Evolutionary conservation across 2,113 vertebrate genomes (phyloP).

Genomic region (Notothenia rossii): DNA sequence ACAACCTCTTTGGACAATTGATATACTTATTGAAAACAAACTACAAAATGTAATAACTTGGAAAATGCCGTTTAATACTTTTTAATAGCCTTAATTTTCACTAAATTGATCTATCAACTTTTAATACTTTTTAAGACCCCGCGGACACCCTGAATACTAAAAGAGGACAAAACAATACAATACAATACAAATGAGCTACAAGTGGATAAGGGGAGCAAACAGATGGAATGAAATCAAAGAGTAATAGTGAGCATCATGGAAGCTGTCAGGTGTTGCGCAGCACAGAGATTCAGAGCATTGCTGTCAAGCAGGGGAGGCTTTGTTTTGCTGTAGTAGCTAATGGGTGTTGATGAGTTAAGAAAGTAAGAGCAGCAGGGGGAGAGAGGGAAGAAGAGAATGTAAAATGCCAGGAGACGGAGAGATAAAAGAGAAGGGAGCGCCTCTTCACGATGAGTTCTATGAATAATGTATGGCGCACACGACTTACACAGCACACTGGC

Average conservation of each 20-base stretch:
- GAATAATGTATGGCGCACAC: conserved; percentile 73
- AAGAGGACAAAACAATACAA: neutral
- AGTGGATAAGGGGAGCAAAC: neutral
- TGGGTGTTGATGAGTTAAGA: conserved; percentile 58
- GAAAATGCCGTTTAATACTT: no score
- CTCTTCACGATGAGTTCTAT: conserved; percentile 62
- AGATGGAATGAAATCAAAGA: conserved; percentile 3
- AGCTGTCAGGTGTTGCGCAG: conserved; percentile 7
- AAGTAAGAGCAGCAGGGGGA: neutral
- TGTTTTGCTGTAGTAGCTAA: conserved; percentile 38
- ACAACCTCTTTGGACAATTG: no score
- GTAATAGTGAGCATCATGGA: neutral
- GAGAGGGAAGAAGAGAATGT: conserved; percentile 7
- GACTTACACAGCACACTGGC: conserved; percentile 58
- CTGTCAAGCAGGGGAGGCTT: conserved; percentile 44
- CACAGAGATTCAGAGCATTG: conserved; percentile 3
- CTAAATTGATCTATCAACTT: no score
- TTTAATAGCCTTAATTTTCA: no score
- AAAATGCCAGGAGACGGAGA: conserved; percentile 61
- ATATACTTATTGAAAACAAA: no score
- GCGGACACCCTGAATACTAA: neutral
- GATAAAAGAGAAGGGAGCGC: conserved; percentile 66
- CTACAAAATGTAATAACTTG: no score
- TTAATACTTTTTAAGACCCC: no score
- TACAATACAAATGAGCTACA: conserved; percentile 10